Conservation (phyloP, 2,888 invertebrate genomes). For the Agriopis leucophaearia region DNA sequence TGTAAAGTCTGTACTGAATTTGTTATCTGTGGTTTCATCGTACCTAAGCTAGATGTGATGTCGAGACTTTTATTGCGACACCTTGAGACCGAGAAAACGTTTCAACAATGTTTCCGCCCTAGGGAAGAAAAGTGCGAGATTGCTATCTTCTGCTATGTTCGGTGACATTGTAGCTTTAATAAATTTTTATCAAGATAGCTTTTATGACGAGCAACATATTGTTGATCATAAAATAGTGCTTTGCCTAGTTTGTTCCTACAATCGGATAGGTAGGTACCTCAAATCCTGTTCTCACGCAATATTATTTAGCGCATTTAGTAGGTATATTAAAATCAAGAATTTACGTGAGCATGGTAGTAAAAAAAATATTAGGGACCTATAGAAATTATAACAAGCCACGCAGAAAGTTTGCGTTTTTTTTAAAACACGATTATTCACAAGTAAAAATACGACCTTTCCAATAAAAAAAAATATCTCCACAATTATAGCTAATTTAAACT, state of each 20-base stretch:
- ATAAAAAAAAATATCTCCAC: background rate
- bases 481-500: background rate
- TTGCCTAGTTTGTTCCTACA: conserved; percentile 9
- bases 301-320: background rate
- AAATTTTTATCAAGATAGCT: conserved; percentile 33
- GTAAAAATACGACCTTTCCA: background rate
- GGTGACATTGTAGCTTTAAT: conserved; percentile 40
- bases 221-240: conserved; percentile 8
- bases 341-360: too few relatives aligned
- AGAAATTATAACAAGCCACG: too few relatives aligned
- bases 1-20: background rate
- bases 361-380: too few relatives aligned
- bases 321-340: background rate
- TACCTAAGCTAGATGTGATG: conserved; percentile 30
- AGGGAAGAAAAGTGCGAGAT: conserved; percentile 43
- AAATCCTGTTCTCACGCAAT: background rate
- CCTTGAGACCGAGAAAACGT: conserved; percentile 51
- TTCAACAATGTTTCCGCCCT: conserved; percentile 47
- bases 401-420: too few relatives aligned
- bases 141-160: conserved; percentile 39
- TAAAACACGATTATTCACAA: background rate
- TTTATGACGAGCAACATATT: conserved; percentile 30
- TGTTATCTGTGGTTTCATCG: conserved; percentile 18
- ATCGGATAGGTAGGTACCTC: background rate
- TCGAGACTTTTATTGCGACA: conserved; percentile 46